A percentile compares a stretch with the other conserved stretches of the same genome.
These are phyloP conservation scores for Eustalomyia histrio DNA, from an alignment of 2,888 invertebrate genomes.

Conservation along the genomic window DNA sequence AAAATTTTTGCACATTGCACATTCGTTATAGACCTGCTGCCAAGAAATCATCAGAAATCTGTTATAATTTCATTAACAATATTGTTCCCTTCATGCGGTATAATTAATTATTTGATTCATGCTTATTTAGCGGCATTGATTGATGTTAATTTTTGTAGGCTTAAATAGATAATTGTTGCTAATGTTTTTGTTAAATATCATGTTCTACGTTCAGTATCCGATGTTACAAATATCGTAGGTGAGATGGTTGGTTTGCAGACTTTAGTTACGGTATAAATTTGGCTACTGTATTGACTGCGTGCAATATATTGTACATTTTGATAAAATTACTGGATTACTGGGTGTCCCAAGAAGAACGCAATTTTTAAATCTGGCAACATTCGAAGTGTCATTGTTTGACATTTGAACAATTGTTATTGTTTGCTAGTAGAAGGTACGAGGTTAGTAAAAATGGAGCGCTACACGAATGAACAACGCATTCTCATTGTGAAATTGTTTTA, in stretches of 20 bases:
- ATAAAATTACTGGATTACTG: too few species aligned
- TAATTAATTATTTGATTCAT: not conserved
- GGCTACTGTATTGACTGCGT: not conserved
- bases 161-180: conserved; percentile 7
- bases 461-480: too few species aligned
- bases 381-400: too few species aligned
- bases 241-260: not conserved
- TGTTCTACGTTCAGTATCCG: not conserved
- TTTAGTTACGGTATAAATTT: not conserved
- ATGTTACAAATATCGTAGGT: not conserved
- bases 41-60: not conserved
- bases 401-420: too few species aligned
- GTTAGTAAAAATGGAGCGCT: too few species aligned
- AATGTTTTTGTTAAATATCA: conserved; percentile 2
- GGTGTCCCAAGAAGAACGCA: too few species aligned
- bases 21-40: not conserved
- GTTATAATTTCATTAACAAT: not conserved
- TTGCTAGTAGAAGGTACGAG: too few species aligned
- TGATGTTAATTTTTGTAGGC: not conserved
- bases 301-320: too few species aligned
- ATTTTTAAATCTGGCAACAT: too few species aligned
- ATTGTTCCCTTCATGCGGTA: not conserved
- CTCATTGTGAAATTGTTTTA: too few species aligned
- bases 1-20: too few species aligned
- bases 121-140: not conserved